Percentiles rank a stretch among this genome's conserved stretches.
Conservation (phyloP, 2,797 vertebrate genomes). For the Gymnoscopelus microlampas region DNA sequence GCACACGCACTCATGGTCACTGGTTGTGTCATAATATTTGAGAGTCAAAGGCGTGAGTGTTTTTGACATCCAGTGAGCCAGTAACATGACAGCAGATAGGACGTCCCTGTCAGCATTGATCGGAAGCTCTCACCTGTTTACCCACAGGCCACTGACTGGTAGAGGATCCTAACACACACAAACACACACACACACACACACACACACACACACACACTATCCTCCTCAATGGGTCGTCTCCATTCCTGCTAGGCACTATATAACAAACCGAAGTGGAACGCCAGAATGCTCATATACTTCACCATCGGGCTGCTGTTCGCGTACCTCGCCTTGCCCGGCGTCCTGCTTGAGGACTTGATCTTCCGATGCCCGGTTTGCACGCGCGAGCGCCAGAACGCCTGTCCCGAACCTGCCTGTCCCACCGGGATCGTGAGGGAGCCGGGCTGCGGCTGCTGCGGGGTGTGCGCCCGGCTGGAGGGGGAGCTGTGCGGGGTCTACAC, state of each 20-base stretch:
- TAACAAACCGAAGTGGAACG: slow-evolving; percentile 2
- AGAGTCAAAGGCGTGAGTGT: not conserved
- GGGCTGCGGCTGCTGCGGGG: slow-evolving; percentile 93
- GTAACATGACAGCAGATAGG: slow-evolving; percentile 77
- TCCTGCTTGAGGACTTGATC: slow-evolving; percentile 79
- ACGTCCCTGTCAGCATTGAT: slow-evolving; percentile 73
- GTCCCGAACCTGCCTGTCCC: too few species aligned
- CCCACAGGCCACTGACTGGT: slow-evolving; percentile 53
- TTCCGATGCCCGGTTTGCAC: slow-evolving; percentile 86
- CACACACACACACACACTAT: slow-evolving; percentile 36
- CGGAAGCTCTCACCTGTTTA: slow-evolving; percentile 71
- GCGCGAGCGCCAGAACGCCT: slow-evolving; percentile 78
- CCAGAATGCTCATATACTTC: slow-evolving; percentile 57
- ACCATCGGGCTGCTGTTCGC: slow-evolving; percentile 60
- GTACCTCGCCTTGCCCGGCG: slow-evolving; percentile 64
- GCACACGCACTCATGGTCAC: not conserved
- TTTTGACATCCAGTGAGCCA: slow-evolving; percentile 36
- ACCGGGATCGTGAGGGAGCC: slow-evolving; percentile 90
- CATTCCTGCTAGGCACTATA: slow-evolving; percentile 11
- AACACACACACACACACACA: slow-evolving; percentile 49
- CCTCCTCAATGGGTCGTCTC: slow-evolving; percentile 48
- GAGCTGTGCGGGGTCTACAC: slow-evolving; percentile 93
- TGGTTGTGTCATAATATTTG: not conserved
- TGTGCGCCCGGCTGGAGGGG: slow-evolving; percentile 87
- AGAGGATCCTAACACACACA: slow-evolving; percentile 61